These are phyloP conservation scores for Bettongia penicillata DNA, from an alignment of 2,113 vertebrate genomes.

Conservation along the genomic window DNA sequence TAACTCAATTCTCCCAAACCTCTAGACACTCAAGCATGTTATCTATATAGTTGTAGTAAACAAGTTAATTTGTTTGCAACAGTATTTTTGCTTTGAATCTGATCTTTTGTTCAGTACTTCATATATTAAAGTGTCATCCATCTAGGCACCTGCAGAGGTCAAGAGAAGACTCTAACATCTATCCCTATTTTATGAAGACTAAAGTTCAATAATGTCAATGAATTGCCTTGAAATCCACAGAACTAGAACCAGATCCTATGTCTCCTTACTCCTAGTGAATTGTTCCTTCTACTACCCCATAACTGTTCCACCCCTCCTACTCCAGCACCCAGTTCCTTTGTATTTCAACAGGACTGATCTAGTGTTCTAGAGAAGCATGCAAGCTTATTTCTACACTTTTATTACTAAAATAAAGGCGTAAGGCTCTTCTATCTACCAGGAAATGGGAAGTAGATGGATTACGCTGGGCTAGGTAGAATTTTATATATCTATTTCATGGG, in stretches of 20 bases:
- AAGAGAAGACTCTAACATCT: neutral
- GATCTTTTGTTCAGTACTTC: neutral
- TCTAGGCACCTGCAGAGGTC: neutral
- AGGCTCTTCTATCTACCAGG: slow-evolving; percentile 51
- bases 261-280: neutral
- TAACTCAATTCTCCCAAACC: neutral
- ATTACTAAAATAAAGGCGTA: slow-evolving; percentile 1
- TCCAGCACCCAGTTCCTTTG: neutral
- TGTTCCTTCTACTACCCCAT: neutral
- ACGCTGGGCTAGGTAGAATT: slow-evolving; percentile 58
- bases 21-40: neutral
- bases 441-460: slow-evolving; percentile 30
- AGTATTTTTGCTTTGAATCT: neutral
- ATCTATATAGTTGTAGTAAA: neutral
- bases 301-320: neutral
- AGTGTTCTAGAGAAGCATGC: neutral
- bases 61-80: neutral
- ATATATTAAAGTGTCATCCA: neutral
- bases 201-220: neutral
- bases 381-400: slow-evolving; percentile 1
- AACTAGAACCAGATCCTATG: neutral
- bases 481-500: slow-evolving; percentile 69
- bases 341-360: neutral
- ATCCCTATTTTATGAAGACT: neutral
- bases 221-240: neutral